Percentiles rank a stretch among this genome's conserved stretches.
phyloP scores from a whole-genome alignment of 2,113 vertebrate genomes.

The Sceloporus undulatus region DNA sequence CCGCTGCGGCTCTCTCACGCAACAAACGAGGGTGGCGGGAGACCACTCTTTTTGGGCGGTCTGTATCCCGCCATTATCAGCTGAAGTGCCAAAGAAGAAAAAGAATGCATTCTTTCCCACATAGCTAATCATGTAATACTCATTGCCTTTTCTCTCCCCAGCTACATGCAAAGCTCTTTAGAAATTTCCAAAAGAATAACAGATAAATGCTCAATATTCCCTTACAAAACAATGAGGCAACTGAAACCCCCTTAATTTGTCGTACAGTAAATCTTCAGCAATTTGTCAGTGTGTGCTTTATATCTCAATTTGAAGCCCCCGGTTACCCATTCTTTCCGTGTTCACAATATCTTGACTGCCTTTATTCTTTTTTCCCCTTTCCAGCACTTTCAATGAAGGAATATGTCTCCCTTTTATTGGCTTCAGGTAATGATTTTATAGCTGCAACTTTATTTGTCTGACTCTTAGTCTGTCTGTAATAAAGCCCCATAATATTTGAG shows the following conservation, averaged over 20 bases:
- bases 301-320: background rate
- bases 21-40: no score
- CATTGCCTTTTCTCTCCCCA: background rate
- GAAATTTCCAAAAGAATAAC: background rate
- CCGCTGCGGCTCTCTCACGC: no score
- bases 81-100: background rate
- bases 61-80: no score
- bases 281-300: background rate
- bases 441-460: background rate
- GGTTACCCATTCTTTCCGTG: background rate
- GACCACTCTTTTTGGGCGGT: no score
- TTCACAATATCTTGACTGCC: background rate
- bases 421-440: background rate
- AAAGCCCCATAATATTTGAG: background rate
- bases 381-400: background rate
- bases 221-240: background rate
- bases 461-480: background rate
- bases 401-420: background rate
- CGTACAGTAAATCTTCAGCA: background rate
- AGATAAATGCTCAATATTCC: background rate
- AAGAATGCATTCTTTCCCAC: background rate
- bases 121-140: constrained; percentile 3
- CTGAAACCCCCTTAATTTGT: background rate
- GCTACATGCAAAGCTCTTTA: background rate
- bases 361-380: background rate